Base-by-base conservation (phyloP, 2,888 invertebrate genomes). In the Philhelius pedissequus region DNA sequence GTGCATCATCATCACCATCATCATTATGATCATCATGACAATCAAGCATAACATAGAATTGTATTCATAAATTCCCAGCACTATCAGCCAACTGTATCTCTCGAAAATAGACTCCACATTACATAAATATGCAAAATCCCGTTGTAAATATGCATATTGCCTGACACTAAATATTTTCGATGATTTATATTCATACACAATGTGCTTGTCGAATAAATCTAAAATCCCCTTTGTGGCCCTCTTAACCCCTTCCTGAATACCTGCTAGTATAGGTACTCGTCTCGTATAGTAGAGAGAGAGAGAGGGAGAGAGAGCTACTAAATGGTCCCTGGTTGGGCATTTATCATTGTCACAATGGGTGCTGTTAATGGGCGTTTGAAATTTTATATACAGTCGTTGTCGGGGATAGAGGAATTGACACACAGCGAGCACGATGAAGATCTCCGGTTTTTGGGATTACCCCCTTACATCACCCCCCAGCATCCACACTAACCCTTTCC, bases 201-300 rank as follows among this genome's bases (percentile, higher is more conserved):
- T 83, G 83, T 79, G 83, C 83, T 79, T 83, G 83, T 84, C 84
- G 75, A 84, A 84, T 84, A 84, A 84, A 84, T 80, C 75, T 84
- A 80, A 80, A 76, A 80, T 84, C 71, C 75, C 48, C 70, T 25
- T 38, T 54, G 5, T 43, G 27, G 13, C 18, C 48, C 50, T 40
- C 64, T 22, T 62, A 25, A 58, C 76, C 60, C 54, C 52, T 69
- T 69, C 35, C 66, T 32, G n/a, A 25, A 15, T 40, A 40, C 7
- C 40, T 32, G 18, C 2, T 1, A 6, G n/a, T 20, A 11, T n/a
- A n/a, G n/a, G n/a, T n/a, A n/a, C n/a, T n/a, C n/a, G n/a, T n/a
- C n/a, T n/a, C n/a, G n/a, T 18, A 48, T 0, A 30, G 30, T 45
- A 22, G 8, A 56, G 52, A n/a, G n/a, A n/a, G n/a, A n/a, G n/a